Base-by-base conservation (phyloP, 2,113 vertebrate genomes). In the Podarcis cretensis region DNA sequence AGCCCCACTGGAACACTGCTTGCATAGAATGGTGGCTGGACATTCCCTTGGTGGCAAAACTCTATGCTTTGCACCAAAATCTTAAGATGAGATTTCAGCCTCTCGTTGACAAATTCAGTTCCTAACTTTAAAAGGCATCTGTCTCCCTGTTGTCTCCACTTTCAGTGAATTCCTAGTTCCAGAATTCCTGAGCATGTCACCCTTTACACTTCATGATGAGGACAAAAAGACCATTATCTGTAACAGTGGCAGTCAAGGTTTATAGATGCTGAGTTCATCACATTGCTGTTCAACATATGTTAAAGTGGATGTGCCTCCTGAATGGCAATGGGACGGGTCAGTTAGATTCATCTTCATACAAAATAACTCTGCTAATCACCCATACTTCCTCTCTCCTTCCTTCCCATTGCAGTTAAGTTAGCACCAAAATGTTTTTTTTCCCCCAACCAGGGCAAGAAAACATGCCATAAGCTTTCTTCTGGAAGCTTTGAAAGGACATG, bases 361-460 rank as follows among this genome's bases (percentile, higher is more conserved):
- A 40, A 18, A 74, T 10, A 20, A 79, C 3, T 85, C 7, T 37
- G 25, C 57, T 35, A 85, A 83, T 86, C 65, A 89, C 74, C 7
- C 84, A 65, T 83, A 30, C 57, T 89, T 89, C 86, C 40, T 85
- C 85, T 37, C 89, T 86, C 84, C 30, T 89, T 86, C 84, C 30
- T 63, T 68, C 63, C 81, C 77, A 86, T 12, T 87, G 68, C 74
- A 37, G n/a, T 76, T 23, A 92, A 92, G 25, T 57, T 21, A 16
- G 54, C 79, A 18, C n/a, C 23, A 20, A 71, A 69, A 54, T 86
- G 43, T 69, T 35, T 1, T 57, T 35, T 27, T 81, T 74, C 16
- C 54, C 54, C 83, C 48, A 66, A 25, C 71, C 43, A 83, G 30
- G 48, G 73, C 66, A 76, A 88, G 81, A 76, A 83, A 88, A 88